phyloP scores from a whole-genome alignment of 2,797 vertebrate species.

The Oreochromis mossambicus region DNA sequence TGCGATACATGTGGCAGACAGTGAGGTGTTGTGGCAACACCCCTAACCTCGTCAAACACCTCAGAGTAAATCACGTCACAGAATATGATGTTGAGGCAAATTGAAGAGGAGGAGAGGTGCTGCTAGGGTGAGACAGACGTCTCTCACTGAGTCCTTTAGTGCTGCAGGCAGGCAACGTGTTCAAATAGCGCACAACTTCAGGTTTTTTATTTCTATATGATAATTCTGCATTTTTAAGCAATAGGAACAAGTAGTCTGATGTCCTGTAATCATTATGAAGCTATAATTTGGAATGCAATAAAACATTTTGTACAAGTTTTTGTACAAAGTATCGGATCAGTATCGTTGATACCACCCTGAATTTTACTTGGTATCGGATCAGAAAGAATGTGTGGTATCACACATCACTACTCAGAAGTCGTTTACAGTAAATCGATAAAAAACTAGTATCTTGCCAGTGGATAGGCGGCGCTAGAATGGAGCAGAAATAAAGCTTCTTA shows the following conservation, averaged over 20 bases:
- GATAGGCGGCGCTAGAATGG: background rate
- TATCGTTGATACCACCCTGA: background rate
- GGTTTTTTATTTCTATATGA: background rate
- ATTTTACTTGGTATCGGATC: background rate
- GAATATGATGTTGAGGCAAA: background rate
- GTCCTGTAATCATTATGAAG: background rate
- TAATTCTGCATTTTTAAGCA: background rate
- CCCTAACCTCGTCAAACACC: background rate
- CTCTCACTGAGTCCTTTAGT: background rate
- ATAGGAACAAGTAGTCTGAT: background rate
- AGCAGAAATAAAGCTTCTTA: background rate
- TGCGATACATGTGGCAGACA: fast-evolving
- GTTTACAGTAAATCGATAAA: background rate
- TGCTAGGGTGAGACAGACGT: background rate
- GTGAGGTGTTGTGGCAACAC: background rate
- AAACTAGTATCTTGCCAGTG: background rate
- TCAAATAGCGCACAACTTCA: background rate
- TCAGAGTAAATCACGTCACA: background rate
- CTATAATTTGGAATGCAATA: background rate
- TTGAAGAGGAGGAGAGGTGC: background rate
- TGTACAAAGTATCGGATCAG: background rate
- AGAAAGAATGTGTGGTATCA: background rate
- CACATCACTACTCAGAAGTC: background rate
- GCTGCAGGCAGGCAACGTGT: background rate
- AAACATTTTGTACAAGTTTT: background rate